A percentile compares a stretch with the other conserved stretches of the same genome.
Conservation (phyloP, 1,140 invertebrate species). For the Amphibalanus amphitrite region DNA sequence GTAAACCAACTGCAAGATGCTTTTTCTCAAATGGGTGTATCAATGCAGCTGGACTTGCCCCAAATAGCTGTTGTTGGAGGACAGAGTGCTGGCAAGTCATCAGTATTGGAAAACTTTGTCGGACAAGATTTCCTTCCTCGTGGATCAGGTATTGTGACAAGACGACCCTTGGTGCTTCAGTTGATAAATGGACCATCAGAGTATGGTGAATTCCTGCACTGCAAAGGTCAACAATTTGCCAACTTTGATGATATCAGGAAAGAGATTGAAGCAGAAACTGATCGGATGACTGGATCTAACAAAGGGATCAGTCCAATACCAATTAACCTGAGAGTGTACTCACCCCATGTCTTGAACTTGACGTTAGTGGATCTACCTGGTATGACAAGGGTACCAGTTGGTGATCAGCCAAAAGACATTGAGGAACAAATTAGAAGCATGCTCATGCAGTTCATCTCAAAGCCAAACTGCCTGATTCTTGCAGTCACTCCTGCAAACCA, state of each 20-base stretch:
- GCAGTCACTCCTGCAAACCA: slow-evolving; percentile 95
- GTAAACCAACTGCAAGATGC: slow-evolving; percentile 99
- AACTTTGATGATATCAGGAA: slow-evolving; percentile 93
- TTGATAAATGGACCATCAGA: slow-evolving; percentile 76
- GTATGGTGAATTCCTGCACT: slow-evolving; percentile 96
- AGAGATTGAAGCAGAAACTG: slow-evolving; percentile 97
- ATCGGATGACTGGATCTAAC: slow-evolving; percentile 87
- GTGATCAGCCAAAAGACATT: slow-evolving; percentile 85
- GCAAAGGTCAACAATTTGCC: slow-evolving; percentile 90
- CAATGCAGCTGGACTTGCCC: slow-evolving; percentile 94
- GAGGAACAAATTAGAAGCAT: slow-evolving; percentile 84
- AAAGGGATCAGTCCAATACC: slow-evolving; percentile 98
- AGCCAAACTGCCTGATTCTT: slow-evolving; percentile 84
- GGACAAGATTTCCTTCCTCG: slow-evolving; percentile 88
- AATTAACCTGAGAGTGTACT: slow-evolving; percentile 96
- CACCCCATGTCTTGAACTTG: slow-evolving; percentile 89
- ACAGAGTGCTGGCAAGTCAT: slow-evolving; percentile 97
- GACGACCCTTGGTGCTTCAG: slow-evolving; percentile 92
- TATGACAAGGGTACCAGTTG: slow-evolving; percentile 85
- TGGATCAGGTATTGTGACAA: slow-evolving; percentile 92
- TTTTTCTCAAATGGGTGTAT: slow-evolving; percentile 90
- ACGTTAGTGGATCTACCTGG: slow-evolving; percentile 91
- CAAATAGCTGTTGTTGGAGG: slow-evolving; percentile 99
- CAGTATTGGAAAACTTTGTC: slow-evolving; percentile 98
- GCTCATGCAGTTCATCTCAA: slow-evolving; percentile 85